Conservation (phyloP, 2,888 invertebrate genomes). For the Melangyna quadrimaculata region DNA sequence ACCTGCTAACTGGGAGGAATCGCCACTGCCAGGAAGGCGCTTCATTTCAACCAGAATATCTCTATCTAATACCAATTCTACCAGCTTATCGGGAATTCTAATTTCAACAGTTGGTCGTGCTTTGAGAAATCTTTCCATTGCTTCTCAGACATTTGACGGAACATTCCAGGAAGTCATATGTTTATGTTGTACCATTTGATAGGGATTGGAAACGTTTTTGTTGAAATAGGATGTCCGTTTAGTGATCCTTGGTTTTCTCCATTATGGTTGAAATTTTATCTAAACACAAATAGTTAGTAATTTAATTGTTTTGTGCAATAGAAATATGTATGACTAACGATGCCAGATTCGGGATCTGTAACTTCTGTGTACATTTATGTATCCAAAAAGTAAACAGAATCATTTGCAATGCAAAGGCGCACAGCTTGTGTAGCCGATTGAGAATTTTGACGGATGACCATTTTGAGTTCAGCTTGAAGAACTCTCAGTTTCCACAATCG, state of each 20-base stretch:
- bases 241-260: constrained; percentile 93
- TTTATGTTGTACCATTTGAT: constrained; percentile 82
- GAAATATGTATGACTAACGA: constrained; percentile 82
- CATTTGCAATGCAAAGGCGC: constrained; percentile 96
- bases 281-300: constrained; percentile 75
- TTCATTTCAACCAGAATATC: constrained; percentile 90
- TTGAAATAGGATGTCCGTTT: constrained; percentile 94
- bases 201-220: constrained; percentile 92
- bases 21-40: too few relatives aligned
- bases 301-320: neutral
- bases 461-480: constrained; percentile 97
- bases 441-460: constrained; percentile 92
- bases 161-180: constrained; percentile 99
- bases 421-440: constrained; percentile 92
- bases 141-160: constrained; percentile 93
- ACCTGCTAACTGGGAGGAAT: too few relatives aligned
- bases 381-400: constrained; percentile 97
- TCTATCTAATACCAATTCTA: constrained; percentile 92
- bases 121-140: constrained; percentile 91
- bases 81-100: constrained; percentile 87
- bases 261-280: constrained; percentile 96
- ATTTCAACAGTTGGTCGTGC: constrained; percentile 85
- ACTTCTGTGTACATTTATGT: constrained; percentile 96
- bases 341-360: constrained; percentile 90
- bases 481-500: constrained; percentile 97